Evolutionary conservation across 2,113 vertebrate species (phyloP), one percentile per base, ranked within the genome.

Genomic region (Chaetorhynchus papuensis): DNA sequence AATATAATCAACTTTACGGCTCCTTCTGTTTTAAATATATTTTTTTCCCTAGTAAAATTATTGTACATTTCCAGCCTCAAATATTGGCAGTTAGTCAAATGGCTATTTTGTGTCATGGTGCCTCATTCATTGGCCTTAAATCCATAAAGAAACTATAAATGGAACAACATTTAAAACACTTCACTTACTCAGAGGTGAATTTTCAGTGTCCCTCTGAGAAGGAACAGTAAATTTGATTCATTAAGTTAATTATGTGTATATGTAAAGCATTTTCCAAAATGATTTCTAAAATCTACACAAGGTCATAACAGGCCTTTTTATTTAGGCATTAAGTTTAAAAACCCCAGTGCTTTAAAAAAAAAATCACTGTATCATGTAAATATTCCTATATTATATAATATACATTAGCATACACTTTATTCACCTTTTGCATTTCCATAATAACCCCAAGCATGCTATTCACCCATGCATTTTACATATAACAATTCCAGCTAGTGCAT

Each of bases 241-340:
- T 95, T 96, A 93, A 75, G 31, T 95, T 91, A 96, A 96, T 88
- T 89, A 75, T 59, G 20, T 83, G 63, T 59, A 90, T 91, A 66
- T 80, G 57, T 69, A 97, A 95, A 90, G 31, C 80, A 77, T 80
- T 88, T 94, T 78, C 37, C 20, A 76, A 79, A 94, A 94, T 35
- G 0, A 57, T 94, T 94, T 93, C 54, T 70, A 79, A 93, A 94
- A 76, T 69, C 50, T 90, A 56, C 65, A 72, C 45, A 94, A 97
- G 89, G 91, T 97, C 90, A 95, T 56, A 90, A 53, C 24, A 89
- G 83, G 28, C 17, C 24, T 87, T 95, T 91, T 71, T 15, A 69
- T 91, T 82, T 42, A 78, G 37, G 44, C 41, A 70, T 69, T 66
- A 44, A 70, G 50, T 64, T 89, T 76, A 53, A 89, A 91, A 81